Evolutionary conservation across 1,140 invertebrate genomes (phyloP).

Genomic region (Charaxes varanes): DNA sequence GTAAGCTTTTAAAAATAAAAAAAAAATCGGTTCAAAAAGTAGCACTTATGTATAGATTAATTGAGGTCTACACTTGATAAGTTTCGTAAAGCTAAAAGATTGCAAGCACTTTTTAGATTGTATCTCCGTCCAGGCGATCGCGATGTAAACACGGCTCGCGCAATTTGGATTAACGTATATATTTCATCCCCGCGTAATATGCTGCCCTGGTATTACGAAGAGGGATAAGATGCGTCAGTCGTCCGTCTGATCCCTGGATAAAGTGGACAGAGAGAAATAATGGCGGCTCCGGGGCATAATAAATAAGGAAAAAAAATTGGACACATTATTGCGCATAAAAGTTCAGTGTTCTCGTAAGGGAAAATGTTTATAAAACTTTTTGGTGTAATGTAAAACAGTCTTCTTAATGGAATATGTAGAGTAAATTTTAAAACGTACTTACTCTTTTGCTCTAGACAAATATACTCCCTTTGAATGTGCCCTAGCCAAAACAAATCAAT

Average conservation of each 20-base stretch:
- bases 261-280: slow-evolving; percentile 65
- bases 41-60: no score
- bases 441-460: no score
- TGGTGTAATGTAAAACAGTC: background rate
- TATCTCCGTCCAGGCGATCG: background rate
- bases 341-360: background rate
- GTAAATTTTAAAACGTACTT: no score
- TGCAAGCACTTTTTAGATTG: no score
- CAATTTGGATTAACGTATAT: slow-evolving; percentile 16
- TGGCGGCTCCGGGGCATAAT: slow-evolving; percentile 35
- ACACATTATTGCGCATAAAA: slow-evolving; percentile 6
- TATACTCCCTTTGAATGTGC: no score
- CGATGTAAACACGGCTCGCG: slow-evolving; percentile 8
- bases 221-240: slow-evolving; percentile 55
- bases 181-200: slow-evolving; percentile 22
- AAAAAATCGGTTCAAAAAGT: no score
- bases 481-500: slow-evolving; percentile 1
- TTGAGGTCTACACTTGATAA: no score
- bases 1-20: no score
- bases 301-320: slow-evolving; percentile 43
- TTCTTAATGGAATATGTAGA: no score
- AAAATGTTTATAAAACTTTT: background rate
- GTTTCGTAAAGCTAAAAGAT: no score
- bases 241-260: slow-evolving; percentile 64
- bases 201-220: slow-evolving; percentile 30